Percentiles rank a stretch among this genome's conserved stretches.
These are phyloP conservation scores for Irena cyanogastra DNA, from an alignment of 2,113 vertebrate species.

Conservation along the genomic window DNA sequence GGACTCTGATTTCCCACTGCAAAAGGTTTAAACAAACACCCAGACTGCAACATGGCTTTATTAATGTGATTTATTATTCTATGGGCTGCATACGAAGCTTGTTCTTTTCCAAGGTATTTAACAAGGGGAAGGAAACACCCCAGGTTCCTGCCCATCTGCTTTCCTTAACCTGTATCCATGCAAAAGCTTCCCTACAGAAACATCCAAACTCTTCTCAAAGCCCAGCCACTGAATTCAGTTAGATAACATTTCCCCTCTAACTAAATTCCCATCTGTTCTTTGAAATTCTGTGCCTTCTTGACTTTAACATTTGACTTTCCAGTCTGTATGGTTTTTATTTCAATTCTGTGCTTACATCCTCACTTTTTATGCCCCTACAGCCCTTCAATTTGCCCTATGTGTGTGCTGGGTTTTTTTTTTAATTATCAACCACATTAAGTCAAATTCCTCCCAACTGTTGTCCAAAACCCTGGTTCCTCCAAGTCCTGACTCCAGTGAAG, in stretches of 20 bases:
- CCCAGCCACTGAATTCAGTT: neutral
- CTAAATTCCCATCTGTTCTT: neutral
- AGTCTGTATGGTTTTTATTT: neutral
- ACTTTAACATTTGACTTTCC: neutral
- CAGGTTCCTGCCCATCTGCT: neutral
- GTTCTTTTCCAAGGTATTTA: neutral
- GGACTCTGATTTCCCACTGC: neutral
- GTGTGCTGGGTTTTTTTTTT: too few relatives aligned
- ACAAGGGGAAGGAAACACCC: neutral
- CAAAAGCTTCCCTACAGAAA: neutral
- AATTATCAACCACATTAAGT: neutral
- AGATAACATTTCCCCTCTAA: neutral
- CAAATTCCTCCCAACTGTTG: neutral
- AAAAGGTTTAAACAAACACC: neutral
- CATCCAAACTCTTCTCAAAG: neutral
- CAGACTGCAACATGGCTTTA: neutral
- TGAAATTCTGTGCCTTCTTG: neutral
- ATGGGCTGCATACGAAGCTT: fast-evolving
- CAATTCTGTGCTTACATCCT: neutral
- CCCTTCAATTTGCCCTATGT: neutral
- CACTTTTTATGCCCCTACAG: neutral
- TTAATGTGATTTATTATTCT: neutral
- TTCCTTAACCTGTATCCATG: neutral
- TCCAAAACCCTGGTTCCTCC: neutral
- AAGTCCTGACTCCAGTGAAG: neutral